Conservation (phyloP, 1,140 invertebrate genomes). For the Lepeophtheirus salmonis region DNA sequence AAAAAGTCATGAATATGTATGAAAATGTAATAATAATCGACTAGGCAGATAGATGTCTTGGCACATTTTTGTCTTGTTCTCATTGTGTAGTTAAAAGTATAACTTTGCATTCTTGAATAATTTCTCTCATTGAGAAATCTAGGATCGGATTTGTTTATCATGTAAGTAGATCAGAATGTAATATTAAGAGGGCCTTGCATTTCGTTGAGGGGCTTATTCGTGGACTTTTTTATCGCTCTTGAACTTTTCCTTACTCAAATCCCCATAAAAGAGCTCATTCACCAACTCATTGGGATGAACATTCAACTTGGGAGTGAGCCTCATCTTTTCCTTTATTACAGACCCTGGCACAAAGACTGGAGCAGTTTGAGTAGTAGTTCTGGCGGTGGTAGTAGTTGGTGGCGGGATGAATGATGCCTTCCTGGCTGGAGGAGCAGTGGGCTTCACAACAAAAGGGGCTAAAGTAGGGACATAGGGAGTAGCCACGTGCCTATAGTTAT, state of each 20-base stretch:
- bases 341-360: neutral
- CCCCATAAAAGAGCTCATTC: slow-evolving; percentile 1
- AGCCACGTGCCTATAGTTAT: neutral
- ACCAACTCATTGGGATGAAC: neutral
- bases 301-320: neutral
- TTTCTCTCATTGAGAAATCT: no score
- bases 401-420: neutral
- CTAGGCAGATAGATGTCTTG: no score
- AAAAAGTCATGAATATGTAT: no score
- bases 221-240: neutral
- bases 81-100: no score
- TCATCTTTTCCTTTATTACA: neutral
- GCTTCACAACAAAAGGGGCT: neutral
- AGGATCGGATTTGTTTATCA: no score
- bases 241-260: slow-evolving; percentile 2
- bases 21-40: no score
- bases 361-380: neutral
- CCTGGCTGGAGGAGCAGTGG: neutral
- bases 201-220: neutral
- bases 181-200: neutral
- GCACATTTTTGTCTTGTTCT: no score
- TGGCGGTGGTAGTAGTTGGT: neutral
- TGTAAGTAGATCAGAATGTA: neutral
- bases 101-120: no score
- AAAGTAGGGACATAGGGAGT: neutral